A percentile compares a stretch with the other conserved stretches of the same genome.
These are phyloP conservation scores for Drosophila paranaensis DNA, from an alignment of 2,888 invertebrate genomes.

Conservation along the genomic window DNA sequence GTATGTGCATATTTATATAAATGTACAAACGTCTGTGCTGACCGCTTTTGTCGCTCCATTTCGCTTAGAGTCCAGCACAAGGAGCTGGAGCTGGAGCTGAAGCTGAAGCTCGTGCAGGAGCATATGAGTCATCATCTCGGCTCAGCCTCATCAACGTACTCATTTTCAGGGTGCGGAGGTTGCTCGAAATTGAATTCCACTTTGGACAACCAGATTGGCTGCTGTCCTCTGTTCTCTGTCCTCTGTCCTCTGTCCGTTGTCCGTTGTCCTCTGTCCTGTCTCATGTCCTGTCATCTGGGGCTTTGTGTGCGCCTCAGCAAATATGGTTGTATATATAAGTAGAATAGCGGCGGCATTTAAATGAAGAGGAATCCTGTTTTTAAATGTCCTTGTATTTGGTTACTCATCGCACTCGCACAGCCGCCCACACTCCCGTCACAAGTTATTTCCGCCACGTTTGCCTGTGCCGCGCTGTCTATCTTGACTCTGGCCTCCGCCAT, in stretches of 20 bases:
- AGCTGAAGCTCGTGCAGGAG: constrained; percentile 7
- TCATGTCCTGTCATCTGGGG: constrained; percentile 39
- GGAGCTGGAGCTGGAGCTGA: background rate
- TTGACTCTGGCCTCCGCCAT: constrained; percentile 7
- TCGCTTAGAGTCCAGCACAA: constrained; percentile 9
- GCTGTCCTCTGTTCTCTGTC: constrained; percentile 18
- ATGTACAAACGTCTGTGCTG: constrained; percentile 27
- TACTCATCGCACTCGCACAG: background rate
- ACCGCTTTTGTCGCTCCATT: constrained; percentile 17
- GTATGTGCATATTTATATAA: constrained; percentile 35
- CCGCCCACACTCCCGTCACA: constrained; percentile 10
- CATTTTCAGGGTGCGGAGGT: constrained; percentile 40
- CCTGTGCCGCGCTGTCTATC: constrained; percentile 23
- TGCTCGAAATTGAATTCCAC: constrained; percentile 67
- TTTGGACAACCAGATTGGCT: constrained; percentile 47
- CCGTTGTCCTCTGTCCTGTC: constrained; percentile 5
- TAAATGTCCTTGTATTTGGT: constrained; percentile 40
- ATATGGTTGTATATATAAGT: constrained; percentile 36
- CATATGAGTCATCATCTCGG: constrained; percentile 52
- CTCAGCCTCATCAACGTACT: constrained; percentile 34
- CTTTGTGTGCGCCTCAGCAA: constrained; percentile 28
- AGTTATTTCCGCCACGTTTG: constrained; percentile 44
- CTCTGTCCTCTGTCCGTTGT: constrained; percentile 7
- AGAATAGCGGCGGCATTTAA: constrained; percentile 53
- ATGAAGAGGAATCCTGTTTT: constrained; percentile 51